Conservation (phyloP, 2,797 vertebrate genomes). For the Catamblyrhynchus diadema region DNA sequence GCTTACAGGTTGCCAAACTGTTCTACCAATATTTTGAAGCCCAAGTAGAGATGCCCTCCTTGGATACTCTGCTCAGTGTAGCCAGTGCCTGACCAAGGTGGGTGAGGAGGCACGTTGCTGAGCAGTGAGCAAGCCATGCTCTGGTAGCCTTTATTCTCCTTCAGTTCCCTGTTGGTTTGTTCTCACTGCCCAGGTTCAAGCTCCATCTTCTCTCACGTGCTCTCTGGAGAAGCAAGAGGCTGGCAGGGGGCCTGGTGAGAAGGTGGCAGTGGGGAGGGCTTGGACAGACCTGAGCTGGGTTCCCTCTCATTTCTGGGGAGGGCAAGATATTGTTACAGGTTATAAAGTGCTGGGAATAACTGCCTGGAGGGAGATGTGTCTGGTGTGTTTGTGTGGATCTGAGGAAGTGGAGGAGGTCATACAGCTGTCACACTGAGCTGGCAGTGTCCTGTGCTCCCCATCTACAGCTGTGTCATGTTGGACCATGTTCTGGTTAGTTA, state of each 20-base stretch:
- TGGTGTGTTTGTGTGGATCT: rapidly evolving
- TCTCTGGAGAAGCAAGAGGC: neutral
- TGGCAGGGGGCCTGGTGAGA: neutral
- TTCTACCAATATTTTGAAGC: neutral
- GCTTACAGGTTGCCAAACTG: neutral
- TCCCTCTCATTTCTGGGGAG: neutral
- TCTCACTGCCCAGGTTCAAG: neutral
- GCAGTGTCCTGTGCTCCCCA: rapidly evolving
- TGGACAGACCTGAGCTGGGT: neutral
- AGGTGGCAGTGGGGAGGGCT: neutral
- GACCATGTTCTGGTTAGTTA: rapidly evolving
- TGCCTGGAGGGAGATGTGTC: neutral
- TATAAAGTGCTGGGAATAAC: neutral
- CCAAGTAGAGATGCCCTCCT: neutral
- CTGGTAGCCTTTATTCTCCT: neutral
- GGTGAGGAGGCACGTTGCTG: neutral
- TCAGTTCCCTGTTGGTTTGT: neutral
- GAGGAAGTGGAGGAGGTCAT: neutral
- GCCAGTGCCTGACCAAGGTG: neutral
- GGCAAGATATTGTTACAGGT: neutral
- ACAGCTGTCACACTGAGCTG: rapidly evolving
- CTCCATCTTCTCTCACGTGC: neutral
- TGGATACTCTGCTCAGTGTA: rapidly evolving
- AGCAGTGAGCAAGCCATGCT: neutral
- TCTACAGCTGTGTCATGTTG: rapidly evolving